Base-by-base conservation (phyloP, 2,888 invertebrate species). In the Sarcophaga caerulescens region DNA sequence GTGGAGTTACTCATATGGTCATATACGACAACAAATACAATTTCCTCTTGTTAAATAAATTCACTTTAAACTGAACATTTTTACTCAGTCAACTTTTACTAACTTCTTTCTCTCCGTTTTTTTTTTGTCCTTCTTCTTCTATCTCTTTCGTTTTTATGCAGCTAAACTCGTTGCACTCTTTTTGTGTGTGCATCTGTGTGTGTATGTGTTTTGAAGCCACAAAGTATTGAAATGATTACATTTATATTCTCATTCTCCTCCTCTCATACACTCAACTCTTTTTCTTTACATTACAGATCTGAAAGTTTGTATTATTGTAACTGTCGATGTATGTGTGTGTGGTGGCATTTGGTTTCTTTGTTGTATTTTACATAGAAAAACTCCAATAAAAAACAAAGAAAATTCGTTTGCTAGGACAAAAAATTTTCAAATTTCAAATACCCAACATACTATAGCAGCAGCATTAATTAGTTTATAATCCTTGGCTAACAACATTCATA, bases 161-260 rank as follows among this genome's bases (percentile, higher is more conserved):
- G 21, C 35, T 74, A 12, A 68, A 69, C 68, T 59, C n/a, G 8
- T 69, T 78, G 44, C 45, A 52, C 23, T 69, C 0, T 12, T 19
- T 52, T 62, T 25, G 68, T 10, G 14, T 21, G 1, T 44, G 57
- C 45, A 59, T 59, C 5, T 59, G 10, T 21, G 1, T 21, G 14
- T 21, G 3, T 44, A 44, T 68, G 59, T 59, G 21, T 60, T 8
- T 21, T n/a, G 73, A 44, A 57, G 60, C 65, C 65, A 70, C 75
- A 75, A 63, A 66, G 71, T 68, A 84, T 80, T 66, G 80, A 80
- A 80, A 21, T 71, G 76, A 80, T 80, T 84, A 44, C 14, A 44
- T 44, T 70, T 70, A 70, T 35, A 70, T 70, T 52, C 70, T 19
- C 25, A 52, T 45, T 12, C 59, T 21, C 19, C 21, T 65, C n/a